Conservation (phyloP, 1,140 invertebrate species). For the Coelopa frigida region DNA sequence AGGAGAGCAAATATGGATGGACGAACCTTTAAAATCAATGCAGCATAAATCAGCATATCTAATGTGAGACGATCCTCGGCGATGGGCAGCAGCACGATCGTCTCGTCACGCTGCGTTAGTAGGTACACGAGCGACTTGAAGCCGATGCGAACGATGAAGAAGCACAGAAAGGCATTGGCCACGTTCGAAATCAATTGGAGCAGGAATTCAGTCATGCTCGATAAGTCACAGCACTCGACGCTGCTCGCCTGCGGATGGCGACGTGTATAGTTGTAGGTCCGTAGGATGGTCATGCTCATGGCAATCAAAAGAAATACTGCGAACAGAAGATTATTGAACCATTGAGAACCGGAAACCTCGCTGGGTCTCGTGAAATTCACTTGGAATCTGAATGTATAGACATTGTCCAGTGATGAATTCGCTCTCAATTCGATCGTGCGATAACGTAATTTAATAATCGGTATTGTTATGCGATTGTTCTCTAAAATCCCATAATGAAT, state of each 20-base stretch:
- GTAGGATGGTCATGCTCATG: constrained; percentile 22
- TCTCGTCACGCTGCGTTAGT: constrained; percentile 15
- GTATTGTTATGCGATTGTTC: constrained; percentile 28
- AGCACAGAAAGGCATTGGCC: constrained; percentile 26
- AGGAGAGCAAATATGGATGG: no score
- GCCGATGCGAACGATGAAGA: constrained; percentile 16
- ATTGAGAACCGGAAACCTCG: no score
- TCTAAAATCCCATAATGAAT: constrained; percentile 27
- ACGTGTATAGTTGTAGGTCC: constrained; percentile 22
- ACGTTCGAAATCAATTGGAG: constrained; percentile 28
- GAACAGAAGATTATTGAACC: no score
- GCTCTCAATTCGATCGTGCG: constrained; percentile 24
- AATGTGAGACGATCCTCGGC: constrained; percentile 15
- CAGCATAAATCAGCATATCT: constrained; percentile 17
- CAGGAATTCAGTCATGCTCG: constrained; percentile 28
- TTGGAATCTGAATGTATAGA: constrained; percentile 24
- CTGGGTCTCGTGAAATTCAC: constrained; percentile 18
- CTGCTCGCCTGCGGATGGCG: background rate
- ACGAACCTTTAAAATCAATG: constrained; percentile 20
- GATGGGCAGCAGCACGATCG: constrained; percentile 19
- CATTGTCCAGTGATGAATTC: constrained; percentile 21
- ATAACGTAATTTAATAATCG: constrained; percentile 29
- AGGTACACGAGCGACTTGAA: constrained; percentile 14
- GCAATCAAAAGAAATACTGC: constrained; percentile 25
- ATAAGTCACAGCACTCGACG: constrained; percentile 28